Evolutionary conservation across 1,140 invertebrate genomes (phyloP).

Genomic region (Microplitis mediator): DNA sequence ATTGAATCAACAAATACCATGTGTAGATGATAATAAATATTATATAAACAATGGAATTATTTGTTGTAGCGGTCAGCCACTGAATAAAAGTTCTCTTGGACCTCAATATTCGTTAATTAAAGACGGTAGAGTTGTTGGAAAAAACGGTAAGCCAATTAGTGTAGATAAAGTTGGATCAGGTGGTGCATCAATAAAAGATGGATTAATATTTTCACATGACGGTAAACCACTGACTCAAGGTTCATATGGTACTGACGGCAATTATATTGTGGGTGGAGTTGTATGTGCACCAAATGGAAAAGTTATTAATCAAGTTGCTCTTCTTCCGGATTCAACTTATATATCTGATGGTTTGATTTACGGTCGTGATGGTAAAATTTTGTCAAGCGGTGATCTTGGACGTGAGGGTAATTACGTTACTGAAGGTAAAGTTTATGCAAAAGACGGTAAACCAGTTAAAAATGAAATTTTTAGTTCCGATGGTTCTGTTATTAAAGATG

Average conservation of each 20-base stretch:
- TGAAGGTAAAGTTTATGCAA: conserved; percentile 55
- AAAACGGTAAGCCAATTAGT: conserved; percentile 53
- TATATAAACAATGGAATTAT: conserved; percentile 52
- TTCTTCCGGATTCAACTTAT: conserved; percentile 53
- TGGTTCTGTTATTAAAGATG: conserved; percentile 53
- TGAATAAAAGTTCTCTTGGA: conserved; percentile 46
- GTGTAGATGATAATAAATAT: conserved; percentile 51
- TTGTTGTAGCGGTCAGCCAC: conserved; percentile 37
- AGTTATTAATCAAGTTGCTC: conserved; percentile 44
- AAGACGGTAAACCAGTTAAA: conserved; percentile 55
- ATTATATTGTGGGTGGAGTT: conserved; percentile 52
- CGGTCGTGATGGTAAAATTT: conserved; percentile 46
- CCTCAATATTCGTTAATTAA: conserved; percentile 46
- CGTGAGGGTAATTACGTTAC: conserved; percentile 46
- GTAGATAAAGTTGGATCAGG: conserved; percentile 46
- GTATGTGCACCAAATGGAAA: conserved; percentile 53
- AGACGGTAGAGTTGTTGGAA: conserved; percentile 51
- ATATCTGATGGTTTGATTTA: conserved; percentile 54
- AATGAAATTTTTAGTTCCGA: conserved; percentile 55
- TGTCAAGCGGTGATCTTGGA: conserved; percentile 48
- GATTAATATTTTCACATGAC: conserved; percentile 48
- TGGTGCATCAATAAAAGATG: conserved; percentile 55
- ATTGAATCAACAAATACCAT: conserved; percentile 48
- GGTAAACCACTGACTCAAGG: conserved; percentile 54
- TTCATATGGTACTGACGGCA: conserved; percentile 48